Evolutionary conservation across 2,113 vertebrate genomes (phyloP).

Genomic region (Ammodytes dubius): DNA sequence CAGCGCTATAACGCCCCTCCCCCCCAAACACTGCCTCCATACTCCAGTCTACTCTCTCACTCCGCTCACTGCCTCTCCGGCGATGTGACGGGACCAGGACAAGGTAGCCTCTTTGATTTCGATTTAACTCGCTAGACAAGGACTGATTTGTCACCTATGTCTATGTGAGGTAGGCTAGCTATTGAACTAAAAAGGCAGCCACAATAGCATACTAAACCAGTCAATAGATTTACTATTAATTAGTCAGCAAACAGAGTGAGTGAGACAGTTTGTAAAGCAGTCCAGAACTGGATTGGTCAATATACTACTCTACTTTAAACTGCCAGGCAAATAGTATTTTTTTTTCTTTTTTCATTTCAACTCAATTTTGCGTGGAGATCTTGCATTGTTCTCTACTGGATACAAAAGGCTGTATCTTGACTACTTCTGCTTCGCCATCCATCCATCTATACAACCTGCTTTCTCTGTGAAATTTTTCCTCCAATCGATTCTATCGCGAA

Average conservation of each 20-base stretch:
- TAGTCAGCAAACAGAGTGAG: neutral
- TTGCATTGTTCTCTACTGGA: constrained; percentile 8
- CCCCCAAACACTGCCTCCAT: constrained; percentile 5
- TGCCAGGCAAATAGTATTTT: neutral
- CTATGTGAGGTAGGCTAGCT: too few relatives aligned
- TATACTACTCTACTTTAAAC: constrained; percentile 2
- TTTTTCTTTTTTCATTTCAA: neutral
- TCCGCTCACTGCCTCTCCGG: constrained; percentile 25
- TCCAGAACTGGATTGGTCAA: neutral
- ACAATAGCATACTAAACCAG: neutral
- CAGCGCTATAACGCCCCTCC: constrained; percentile 50
- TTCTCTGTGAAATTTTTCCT: neutral
- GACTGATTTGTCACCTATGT: too few relatives aligned
- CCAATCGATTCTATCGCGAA: neutral
- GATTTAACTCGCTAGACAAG: neutral
- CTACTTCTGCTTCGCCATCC: neutral
- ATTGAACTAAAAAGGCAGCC: neutral
- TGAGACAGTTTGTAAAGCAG: neutral
- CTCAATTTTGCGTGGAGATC: constrained; percentile 10
- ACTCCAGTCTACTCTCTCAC: constrained; percentile 17
- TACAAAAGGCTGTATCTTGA: neutral
- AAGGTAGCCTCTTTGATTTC: constrained; percentile 6
- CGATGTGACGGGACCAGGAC: constrained; percentile 38
- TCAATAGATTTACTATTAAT: neutral
- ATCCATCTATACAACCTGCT: neutral